phyloP scores from a whole-genome alignment of 1,140 invertebrate species.

The Penaeus japonicus region DNA sequence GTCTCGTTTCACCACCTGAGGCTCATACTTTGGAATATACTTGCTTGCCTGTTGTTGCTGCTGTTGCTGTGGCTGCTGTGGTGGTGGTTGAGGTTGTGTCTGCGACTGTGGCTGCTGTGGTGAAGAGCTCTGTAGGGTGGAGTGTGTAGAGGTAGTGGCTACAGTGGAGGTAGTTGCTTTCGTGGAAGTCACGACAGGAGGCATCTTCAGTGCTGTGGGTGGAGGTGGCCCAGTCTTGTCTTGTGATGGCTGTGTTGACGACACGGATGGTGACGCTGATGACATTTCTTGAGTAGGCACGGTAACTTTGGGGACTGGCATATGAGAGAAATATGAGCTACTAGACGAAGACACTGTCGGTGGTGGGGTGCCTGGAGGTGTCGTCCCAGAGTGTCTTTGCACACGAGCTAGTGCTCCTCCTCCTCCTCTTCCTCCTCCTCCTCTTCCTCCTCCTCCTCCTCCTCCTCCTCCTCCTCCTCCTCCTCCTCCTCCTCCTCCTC shows the following conservation, averaged over 20 bases:
- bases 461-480: too few relatives aligned
- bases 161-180: too few relatives aligned
- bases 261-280: too few relatives aligned
- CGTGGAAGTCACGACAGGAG: too few relatives aligned
- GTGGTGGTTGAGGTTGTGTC: not conserved
- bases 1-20: constrained; percentile 53
- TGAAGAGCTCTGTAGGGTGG: not conserved
- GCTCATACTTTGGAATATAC: constrained; percentile 42
- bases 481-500: too few relatives aligned
- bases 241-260: too few relatives aligned
- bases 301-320: not conserved
- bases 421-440: not conserved
- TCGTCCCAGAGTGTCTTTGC: constrained; percentile 25
- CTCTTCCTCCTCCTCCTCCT: too few relatives aligned
- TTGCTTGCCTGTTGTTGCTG: not conserved
- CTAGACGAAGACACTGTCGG: constrained; percentile 25
- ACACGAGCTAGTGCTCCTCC: constrained; percentile 22
- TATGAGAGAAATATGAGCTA: constrained; percentile 38
- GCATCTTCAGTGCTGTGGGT: too few relatives aligned
- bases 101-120: not conserved
- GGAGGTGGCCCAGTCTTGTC: too few relatives aligned
- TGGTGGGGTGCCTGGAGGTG: constrained; percentile 41
- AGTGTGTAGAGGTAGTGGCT: too few relatives aligned
- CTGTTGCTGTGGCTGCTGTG: not conserved
- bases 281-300: not conserved